Base-by-base conservation (phyloP, 2,888 invertebrate genomes). In the Empis livida region DNA sequence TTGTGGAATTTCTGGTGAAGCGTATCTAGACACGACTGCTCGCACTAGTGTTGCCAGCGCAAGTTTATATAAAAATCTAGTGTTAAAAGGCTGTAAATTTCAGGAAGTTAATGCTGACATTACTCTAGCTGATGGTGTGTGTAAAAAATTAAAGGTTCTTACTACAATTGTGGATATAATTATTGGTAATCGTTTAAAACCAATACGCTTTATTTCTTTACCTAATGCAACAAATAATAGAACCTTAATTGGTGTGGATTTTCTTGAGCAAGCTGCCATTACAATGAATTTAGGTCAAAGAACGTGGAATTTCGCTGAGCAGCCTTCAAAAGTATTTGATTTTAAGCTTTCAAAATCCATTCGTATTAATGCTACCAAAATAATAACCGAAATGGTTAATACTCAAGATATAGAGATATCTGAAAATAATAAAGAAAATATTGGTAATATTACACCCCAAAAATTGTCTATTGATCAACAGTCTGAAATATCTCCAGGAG, bases 161-260 rank as follows among this genome's bases (percentile, higher is more conserved):
- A 42, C 43, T 6, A 32, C 42, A 10, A 37, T 30, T n/a, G 44
- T 35, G 8, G 43, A 23, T 14, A 47, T 49, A 1, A 42, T 49
- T 9, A 43, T 49, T 27, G 47, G 49, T 8, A 49, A 49, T 17
- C 42, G 49, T 8, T 38, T 49, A 10, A 31, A 45, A 8, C 42
- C 42, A 14, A 48, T 45, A 2, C 37, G 41, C 20, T 44, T 49
- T 23, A 38, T 46, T 20, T 42, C 38, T 2, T 15, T 47, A 4
- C 44, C 49, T 15, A 35, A 43, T 10, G 45, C 43, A 13, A 37
- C 39, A 9, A 37, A 49, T 16, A 49, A 45, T 15, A 20, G 47
- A 11, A 50, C 50, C 2, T 20, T 50, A 3, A 45, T 47, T 8
- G 47, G 50, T 5, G 45, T 50, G 3, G 50, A 50, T 32, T 50